Evolutionary conservation across 2,113 vertebrate species (phyloP).

Genomic region (Otocyon megalotis): DNA sequence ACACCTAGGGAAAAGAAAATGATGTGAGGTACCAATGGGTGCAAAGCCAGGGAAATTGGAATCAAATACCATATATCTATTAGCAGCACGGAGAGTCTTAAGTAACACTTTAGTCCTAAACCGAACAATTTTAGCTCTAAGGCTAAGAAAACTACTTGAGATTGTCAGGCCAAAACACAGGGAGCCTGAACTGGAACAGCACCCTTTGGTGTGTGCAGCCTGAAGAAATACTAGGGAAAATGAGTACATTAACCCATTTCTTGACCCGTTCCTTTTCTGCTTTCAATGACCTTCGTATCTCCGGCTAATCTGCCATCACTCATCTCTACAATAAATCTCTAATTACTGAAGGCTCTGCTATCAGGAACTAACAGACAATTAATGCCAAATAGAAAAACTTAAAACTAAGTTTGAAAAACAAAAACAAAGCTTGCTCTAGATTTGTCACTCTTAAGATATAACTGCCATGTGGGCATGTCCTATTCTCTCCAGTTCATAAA

Average conservation of each 20-base stretch:
- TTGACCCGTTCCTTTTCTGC: background rate
- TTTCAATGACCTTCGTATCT: background rate
- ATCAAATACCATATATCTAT: background rate
- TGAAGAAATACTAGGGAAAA: background rate
- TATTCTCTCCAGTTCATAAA: background rate
- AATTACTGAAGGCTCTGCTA: background rate
- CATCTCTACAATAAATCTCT: background rate
- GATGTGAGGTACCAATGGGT: background rate
- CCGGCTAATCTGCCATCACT: background rate
- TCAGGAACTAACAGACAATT: slow-evolving; percentile 13
- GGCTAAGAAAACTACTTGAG: background rate
- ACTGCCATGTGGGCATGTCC: background rate
- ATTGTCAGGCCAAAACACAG: background rate
- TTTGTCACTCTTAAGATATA: background rate
- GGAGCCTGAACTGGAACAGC: background rate
- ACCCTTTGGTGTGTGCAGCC: background rate
- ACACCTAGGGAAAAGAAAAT: slow-evolving; percentile 89
- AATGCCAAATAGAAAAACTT: slow-evolving; percentile 9
- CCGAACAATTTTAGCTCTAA: background rate
- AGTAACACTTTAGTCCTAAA: background rate
- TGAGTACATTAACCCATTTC: background rate
- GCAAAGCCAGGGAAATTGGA: background rate
- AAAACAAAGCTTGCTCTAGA: slow-evolving; percentile 6
- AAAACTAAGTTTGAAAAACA: background rate
- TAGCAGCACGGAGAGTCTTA: background rate